phyloP scores from a whole-genome alignment of 2,113 vertebrate genomes.

The Periophthalmodon schlosseri region DNA sequence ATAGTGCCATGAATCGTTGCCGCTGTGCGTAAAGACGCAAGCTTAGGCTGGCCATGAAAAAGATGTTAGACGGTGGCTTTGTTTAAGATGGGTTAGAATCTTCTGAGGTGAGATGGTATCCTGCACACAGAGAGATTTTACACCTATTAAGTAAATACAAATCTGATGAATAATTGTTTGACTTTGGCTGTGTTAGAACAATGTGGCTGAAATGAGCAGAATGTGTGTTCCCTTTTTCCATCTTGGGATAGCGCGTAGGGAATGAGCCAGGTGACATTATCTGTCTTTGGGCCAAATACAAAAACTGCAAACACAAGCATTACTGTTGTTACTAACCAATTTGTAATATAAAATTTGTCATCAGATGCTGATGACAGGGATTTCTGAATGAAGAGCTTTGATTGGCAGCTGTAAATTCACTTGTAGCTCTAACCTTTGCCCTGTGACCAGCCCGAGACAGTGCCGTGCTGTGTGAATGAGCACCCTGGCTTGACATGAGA shows the following conservation, averaged over 20 bases:
- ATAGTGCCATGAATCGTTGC: slow-evolving; percentile 12
- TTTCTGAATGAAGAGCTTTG: background rate
- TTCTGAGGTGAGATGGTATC: background rate
- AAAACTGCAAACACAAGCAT: background rate
- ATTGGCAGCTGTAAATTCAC: slow-evolving; percentile 2
- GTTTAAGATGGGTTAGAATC: slow-evolving; percentile 3
- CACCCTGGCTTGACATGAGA: slow-evolving; percentile 28
- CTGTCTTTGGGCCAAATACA: background rate
- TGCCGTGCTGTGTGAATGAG: background rate
- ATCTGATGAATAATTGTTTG: background rate
- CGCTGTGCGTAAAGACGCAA: slow-evolving; percentile 63
- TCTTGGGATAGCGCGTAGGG: background rate
- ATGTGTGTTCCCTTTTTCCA: background rate
- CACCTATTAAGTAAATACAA: background rate
- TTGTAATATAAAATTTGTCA: background rate
- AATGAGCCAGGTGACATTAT: background rate
- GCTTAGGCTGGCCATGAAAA: background rate
- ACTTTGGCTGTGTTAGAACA: background rate
- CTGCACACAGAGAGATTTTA: slow-evolving; percentile 16
- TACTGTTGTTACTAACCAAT: background rate
- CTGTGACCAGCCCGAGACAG: background rate
- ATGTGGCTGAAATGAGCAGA: background rate
- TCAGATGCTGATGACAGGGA: background rate
- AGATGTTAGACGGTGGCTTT: slow-evolving; percentile 11
- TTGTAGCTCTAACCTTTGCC: slow-evolving; percentile 9